phyloP scores from a whole-genome alignment of 2,113 vertebrate species.

The Triplophysa dalaica region DNA sequence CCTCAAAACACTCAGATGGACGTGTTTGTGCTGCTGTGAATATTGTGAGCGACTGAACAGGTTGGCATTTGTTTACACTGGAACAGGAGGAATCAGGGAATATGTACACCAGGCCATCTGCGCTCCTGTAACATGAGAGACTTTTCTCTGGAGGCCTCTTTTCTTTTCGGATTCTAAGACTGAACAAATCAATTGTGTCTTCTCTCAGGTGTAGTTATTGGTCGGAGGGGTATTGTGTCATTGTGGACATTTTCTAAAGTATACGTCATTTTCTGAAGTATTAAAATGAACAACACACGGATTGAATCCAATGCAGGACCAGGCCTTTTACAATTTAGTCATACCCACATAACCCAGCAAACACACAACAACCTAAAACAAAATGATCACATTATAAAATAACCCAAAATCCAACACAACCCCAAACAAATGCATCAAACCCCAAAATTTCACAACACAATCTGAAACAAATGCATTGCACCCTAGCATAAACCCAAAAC shows the following conservation, averaged over 20 bases:
- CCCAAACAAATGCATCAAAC: not conserved
- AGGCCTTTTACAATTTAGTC: too few relatives aligned
- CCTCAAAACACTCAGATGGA: not conserved
- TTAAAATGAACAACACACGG: too few relatives aligned
- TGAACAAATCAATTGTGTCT: not conserved
- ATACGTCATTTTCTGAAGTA: too few relatives aligned
- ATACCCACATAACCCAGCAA: too few relatives aligned
- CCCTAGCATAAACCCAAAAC: too few relatives aligned
- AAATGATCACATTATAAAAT: too few relatives aligned
- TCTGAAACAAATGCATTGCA: not conserved
- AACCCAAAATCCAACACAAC: not conserved
- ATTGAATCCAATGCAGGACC: too few relatives aligned
- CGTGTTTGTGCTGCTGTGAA: slow-evolving; percentile 44
- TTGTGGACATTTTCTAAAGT: too few relatives aligned
- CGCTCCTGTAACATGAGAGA: slow-evolving; percentile 68
- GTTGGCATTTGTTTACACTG: slow-evolving; percentile 53
- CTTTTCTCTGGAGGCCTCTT: slow-evolving; percentile 30
- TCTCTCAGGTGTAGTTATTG: slow-evolving; percentile 2
- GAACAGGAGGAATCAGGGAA: slow-evolving; percentile 58
- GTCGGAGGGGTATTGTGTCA: not conserved
- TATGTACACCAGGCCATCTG: slow-evolving; percentile 66
- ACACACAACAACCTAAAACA: too few relatives aligned
- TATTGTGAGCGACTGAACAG: slow-evolving; percentile 48
- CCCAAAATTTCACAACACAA: not conserved
- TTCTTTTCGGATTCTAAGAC: slow-evolving; percentile 4